Conservation (phyloP, 1,140 invertebrate species). For the Radopholus similis region DNA sequence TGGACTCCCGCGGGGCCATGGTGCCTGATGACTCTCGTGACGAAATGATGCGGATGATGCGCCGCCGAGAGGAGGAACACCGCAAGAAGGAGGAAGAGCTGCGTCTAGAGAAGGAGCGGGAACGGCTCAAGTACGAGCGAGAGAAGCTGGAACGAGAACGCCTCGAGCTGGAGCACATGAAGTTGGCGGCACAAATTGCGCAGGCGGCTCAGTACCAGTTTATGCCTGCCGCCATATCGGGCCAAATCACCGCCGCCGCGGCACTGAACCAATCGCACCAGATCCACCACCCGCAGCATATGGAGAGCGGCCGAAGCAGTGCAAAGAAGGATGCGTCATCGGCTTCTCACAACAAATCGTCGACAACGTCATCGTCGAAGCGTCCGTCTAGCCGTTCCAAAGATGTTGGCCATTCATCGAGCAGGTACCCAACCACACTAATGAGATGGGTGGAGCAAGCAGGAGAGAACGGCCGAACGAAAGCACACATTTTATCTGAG, state of each 20-base stretch:
- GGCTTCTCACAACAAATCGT: not conserved
- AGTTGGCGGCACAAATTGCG: conserved; percentile 22
- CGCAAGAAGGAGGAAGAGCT: conserved; percentile 34
- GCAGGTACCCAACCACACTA: not conserved
- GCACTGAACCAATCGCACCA: not conserved
- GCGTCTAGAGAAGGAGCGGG: conserved; percentile 21
- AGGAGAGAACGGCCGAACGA: no score
- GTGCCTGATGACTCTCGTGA: not conserved
- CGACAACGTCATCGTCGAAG: not conserved
- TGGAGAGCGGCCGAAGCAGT: not conserved
- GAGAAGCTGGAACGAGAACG: conserved; percentile 37
- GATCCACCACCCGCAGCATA: not conserved
- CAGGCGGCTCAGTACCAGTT: conserved; percentile 27
- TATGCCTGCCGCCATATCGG: not conserved
- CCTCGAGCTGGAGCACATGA: conserved; percentile 33
- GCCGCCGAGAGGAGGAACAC: conserved; percentile 33
- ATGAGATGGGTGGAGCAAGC: no score
- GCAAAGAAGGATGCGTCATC: not conserved
- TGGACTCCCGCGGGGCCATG: not conserved
- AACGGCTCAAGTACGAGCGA: conserved; percentile 32
- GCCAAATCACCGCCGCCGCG: not conserved
- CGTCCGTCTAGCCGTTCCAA: not conserved
- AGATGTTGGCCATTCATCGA: not conserved
- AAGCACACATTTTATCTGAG: no score
- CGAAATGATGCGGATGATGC: conserved; percentile 28